Percentiles rank a stretch among this genome's conserved stretches.
Evolutionary conservation across 1,140 invertebrate genomes (phyloP).

Genomic region (Aphis gossypii): DNA sequence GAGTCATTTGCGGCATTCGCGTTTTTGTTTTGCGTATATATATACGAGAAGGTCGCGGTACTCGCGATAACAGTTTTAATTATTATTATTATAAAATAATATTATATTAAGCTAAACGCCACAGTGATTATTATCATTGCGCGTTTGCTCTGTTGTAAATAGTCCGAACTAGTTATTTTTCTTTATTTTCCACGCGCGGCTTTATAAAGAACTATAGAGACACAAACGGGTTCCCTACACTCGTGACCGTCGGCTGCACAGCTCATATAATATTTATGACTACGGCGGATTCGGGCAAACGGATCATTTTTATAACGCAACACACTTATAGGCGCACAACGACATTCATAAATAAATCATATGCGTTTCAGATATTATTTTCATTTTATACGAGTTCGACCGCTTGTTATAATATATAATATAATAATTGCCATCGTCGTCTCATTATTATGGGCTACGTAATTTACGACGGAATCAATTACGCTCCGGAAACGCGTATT

Average conservation of each 20-base stretch:
- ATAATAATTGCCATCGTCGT: not conserved
- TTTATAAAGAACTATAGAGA: not conserved
- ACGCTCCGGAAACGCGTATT: constrained; percentile 28
- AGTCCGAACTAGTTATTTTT: not conserved
- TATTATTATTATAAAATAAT: not conserved
- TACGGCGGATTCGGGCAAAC: not conserved
- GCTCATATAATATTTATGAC: not conserved
- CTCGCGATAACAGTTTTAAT: not conserved
- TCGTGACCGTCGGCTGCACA: not conserved
- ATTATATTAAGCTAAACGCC: not conserved
- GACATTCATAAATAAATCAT: not conserved
- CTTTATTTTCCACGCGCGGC: not conserved
- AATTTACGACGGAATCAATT: constrained; percentile 32
- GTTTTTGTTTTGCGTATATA: not conserved
- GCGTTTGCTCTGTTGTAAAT: not conserved
- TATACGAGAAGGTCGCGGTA: not conserved
- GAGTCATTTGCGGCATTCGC: not conserved
- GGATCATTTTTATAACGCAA: not conserved
- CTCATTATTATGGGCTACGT: not conserved
- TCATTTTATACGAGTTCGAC: not conserved
- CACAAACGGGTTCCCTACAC: not conserved
- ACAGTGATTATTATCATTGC: not conserved
- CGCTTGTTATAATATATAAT: not conserved
- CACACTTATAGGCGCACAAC: not conserved
- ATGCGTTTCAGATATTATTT: not conserved